Evolutionary conservation across 2,113 vertebrate genomes (phyloP), one percentile per base, ranked within the genome.

Genomic region (Mionectes macconnelli): DNA sequence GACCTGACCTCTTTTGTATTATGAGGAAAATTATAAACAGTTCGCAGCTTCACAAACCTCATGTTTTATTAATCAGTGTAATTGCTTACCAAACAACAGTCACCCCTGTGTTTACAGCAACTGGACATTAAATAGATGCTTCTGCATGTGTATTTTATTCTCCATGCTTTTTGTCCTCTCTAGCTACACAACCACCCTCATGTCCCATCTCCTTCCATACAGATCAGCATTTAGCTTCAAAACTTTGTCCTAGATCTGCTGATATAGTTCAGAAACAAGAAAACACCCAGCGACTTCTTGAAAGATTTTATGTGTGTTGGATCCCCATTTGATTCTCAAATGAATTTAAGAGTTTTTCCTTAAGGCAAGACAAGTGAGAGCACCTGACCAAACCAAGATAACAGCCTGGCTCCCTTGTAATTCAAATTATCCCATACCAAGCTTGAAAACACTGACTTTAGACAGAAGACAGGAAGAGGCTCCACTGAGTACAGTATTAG

Each of bases 371-470:
- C 11, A 68, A 89, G 14, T 76, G 31, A 21, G 17, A 90, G 17
- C 2, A 60, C 52, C 44, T 67, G 47, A 80, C 92, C 42, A 42
- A 77, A 35, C 44, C 37, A 70, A 93, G 93, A 89, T 94, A 96
- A 89, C 16, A 64, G 3, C 5, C 14, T 73, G 30, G 6, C 10
- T 88, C 45, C 44, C 81, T 79, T 81, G 77, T 82, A 68, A 93
- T 89, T 78, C 80, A 49, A 53, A 73, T 50, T 91, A 63, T 92
- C 30, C 40, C 66, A 83, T 62, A 28, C 20, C 97, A 96, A 92
- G 35, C 74, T 88, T 82, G 81, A 73, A 83, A 92, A 95, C 40
- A 44, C 22, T 81, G 60, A 68, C 52, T 90, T 85, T 15, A 72
- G 42, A 30, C 10, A 89, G 79, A 92, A 93, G 88, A 64, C 25